Conservation (phyloP, 2,113 vertebrate species). For the Pelecanoides urinatrix region DNA sequence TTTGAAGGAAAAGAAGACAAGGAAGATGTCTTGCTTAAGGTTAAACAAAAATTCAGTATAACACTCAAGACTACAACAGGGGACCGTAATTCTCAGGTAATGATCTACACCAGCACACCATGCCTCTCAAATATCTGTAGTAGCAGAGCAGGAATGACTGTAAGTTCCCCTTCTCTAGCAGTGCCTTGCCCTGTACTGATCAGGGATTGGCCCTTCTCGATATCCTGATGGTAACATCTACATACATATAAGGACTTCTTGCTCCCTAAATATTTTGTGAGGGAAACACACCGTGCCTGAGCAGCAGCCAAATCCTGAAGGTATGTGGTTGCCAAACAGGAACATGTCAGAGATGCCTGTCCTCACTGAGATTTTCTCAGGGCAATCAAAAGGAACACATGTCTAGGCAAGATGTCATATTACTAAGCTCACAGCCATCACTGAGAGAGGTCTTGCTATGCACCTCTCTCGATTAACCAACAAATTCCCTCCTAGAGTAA, state of each 20-base stretch:
- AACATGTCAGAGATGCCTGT: not conserved
- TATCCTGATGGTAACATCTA: not conserved
- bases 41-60: not conserved
- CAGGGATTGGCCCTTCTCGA: not conserved
- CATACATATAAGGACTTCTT: not conserved
- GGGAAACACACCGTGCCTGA: not conserved
- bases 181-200: not conserved
- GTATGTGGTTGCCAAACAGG: conserved; percentile 15
- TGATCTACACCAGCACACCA: not conserved
- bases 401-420: not conserved
- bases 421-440: not conserved
- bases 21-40: not conserved
- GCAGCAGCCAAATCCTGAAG: not conserved
- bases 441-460: not conserved
- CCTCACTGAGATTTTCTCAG: not conserved
- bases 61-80: not conserved
- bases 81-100: not conserved
- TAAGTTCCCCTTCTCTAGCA: not conserved
- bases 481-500: not conserved
- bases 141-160: not conserved
- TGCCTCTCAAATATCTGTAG: not conserved
- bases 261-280: conserved; percentile 7
- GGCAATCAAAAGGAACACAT: not conserved
- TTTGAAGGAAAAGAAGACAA: not conserved
- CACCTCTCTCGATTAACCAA: conserved; percentile 25